Evolutionary conservation across 2,113 vertebrate genomes (phyloP).

Genomic region (Mirounga angustirostris): DNA sequence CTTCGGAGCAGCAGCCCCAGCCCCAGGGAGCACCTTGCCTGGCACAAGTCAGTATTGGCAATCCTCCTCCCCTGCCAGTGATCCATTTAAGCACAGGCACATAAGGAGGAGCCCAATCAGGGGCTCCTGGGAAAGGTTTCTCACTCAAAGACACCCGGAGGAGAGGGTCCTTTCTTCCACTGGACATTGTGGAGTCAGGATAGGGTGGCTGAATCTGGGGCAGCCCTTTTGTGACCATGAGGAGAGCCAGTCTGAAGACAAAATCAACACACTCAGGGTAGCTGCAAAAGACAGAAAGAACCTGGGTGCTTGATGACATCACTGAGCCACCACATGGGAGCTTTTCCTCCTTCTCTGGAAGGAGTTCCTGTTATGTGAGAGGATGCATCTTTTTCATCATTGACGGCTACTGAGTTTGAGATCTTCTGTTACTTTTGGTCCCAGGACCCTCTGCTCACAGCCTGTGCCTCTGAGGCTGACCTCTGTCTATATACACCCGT

Average conservation of each 20-base stretch:
- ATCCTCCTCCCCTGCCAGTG: neutral
- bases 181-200: neutral
- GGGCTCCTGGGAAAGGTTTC: neutral
- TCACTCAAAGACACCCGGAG: neutral
- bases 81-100: neutral
- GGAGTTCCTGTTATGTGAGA: neutral
- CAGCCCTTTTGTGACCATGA: neutral
- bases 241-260: neutral
- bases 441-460: neutral
- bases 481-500: neutral
- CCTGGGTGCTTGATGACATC: neutral
- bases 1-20: neutral
- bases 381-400: neutral
- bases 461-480: neutral
- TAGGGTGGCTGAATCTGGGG: neutral
- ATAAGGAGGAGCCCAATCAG: neutral
- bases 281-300: conserved; percentile 31
- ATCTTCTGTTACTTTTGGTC: neutral
- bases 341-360: neutral
- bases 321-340: neutral
- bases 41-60: neutral
- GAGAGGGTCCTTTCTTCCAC: neutral
- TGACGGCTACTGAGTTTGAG: neutral
- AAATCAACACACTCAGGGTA: neutral
- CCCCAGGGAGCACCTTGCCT: neutral